Percentiles rank a stretch among this genome's conserved stretches.
Conservation (phyloP, 2,113 vertebrate species). For the Pterophyllum scalare region DNA sequence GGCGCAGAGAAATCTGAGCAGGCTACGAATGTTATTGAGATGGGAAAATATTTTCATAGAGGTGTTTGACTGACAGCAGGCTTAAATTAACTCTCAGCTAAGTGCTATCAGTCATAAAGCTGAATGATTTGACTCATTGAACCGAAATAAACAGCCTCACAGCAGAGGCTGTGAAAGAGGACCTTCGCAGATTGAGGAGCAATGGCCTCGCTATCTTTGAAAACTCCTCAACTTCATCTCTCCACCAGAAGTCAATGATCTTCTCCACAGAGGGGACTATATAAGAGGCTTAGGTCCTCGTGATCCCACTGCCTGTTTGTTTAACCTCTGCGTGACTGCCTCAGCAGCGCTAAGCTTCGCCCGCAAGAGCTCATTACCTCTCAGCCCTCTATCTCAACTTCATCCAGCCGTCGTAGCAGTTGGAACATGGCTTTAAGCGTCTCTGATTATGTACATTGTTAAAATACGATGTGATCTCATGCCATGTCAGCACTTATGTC, state of each 20-base stretch:
- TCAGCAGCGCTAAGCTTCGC: conserved; percentile 59
- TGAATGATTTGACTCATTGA: not conserved
- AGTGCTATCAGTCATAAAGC: not conserved
- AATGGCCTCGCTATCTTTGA: conserved; percentile 33
- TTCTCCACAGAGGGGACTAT: conserved; percentile 64
- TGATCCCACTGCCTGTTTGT: conserved; percentile 75
- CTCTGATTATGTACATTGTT: not conserved
- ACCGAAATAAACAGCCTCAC: conserved; percentile 1
- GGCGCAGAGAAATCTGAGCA: conserved; percentile 39
- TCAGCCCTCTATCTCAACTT: conserved; percentile 8
- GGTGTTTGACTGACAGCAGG: conserved; percentile 45
- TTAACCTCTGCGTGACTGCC: conserved; percentile 72
- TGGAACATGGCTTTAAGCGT: conserved; percentile 5
- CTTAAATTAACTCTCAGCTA: conserved; percentile 39
- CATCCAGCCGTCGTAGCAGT: not conserved
- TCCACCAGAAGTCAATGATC: conserved; percentile 77
- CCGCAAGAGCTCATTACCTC: conserved; percentile 69
- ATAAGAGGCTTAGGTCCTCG: conserved; percentile 76
- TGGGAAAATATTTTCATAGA: conserved; percentile 53
- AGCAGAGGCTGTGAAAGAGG: not conserved
- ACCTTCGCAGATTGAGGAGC: not conserved
- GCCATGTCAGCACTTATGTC: not conserved
- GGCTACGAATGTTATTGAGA: conserved; percentile 24
- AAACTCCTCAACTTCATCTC: conserved; percentile 56
- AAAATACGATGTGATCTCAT: conserved; percentile 18